Percentiles rank a stretch among this genome's conserved stretches.
Conservation (phyloP, 2,888 invertebrate species). For the Agriopis aurantiaria region DNA sequence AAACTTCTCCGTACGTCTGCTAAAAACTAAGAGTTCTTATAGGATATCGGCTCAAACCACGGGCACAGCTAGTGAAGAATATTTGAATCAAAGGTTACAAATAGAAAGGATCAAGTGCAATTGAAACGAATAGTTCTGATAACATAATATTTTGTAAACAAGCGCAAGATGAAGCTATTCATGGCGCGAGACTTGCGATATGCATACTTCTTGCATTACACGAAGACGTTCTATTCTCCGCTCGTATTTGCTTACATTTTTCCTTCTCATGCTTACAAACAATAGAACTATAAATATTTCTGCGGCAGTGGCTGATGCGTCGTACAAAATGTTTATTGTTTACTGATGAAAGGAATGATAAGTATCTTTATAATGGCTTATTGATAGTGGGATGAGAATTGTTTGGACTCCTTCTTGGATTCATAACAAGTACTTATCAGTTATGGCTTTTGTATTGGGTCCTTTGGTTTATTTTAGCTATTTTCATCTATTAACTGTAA, state of each 20-base stretch:
- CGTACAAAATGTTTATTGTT: slow-evolving; percentile 62
- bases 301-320: slow-evolving; percentile 47
- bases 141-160: slow-evolving; percentile 25
- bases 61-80: no score
- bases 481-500: neutral
- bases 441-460: neutral
- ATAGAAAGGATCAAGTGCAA: neutral
- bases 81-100: no score
- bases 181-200: slow-evolving; percentile 22
- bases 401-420: slow-evolving; percentile 21
- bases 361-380: slow-evolving; percentile 51
- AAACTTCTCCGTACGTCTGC: no score
- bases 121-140: neutral
- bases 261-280: slow-evolving; percentile 41
- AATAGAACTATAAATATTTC: slow-evolving; percentile 21
- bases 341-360: slow-evolving; percentile 53
- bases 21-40: no score
- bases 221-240: slow-evolving; percentile 6
- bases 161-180: slow-evolving; percentile 12
- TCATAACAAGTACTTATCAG: slow-evolving; percentile 1
- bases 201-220: slow-evolving; percentile 35
- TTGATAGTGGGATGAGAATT: slow-evolving; percentile 27
- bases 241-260: slow-evolving; percentile 35
- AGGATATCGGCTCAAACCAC: no score
- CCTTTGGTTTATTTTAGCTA: neutral